These are phyloP conservation scores for Eupeodes corollae DNA, from an alignment of 1,140 invertebrate species.

Conservation along the genomic window DNA sequence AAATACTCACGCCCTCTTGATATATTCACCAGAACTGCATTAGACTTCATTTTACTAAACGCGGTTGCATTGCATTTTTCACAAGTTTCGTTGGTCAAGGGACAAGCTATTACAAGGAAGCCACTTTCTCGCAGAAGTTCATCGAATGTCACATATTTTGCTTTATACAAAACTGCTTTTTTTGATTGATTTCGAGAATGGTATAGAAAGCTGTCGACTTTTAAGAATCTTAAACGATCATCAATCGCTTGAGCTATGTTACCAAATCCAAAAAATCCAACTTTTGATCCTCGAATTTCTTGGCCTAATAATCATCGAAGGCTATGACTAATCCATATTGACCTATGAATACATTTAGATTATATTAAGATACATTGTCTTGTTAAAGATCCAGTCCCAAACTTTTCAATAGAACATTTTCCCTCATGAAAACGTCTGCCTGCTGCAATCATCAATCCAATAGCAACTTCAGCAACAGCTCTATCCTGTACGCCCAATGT, in stretches of 20 bases:
- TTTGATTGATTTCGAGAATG: constrained; percentile 50
- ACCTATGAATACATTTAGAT: constrained; percentile 52
- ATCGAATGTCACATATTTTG: constrained; percentile 58
- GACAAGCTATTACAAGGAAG: constrained; percentile 63
- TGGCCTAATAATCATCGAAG: constrained; percentile 81
- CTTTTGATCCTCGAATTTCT: constrained; percentile 62
- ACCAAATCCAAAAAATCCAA: constrained; percentile 82
- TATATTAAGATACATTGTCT: too few species aligned
- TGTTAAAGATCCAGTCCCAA: constrained; percentile 38
- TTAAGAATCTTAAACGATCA: constrained; percentile 59
- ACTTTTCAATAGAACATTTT: constrained; percentile 23
- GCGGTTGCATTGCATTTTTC: constrained; percentile 61
- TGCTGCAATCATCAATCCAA: constrained; percentile 40
- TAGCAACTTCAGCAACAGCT: constrained; percentile 79
- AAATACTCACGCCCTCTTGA: constrained; percentile 56
- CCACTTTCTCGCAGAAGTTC: constrained; percentile 60
- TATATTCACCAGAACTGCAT: constrained; percentile 72
- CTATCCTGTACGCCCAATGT: constrained; percentile 84
- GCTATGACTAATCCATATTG: constrained; percentile 73
- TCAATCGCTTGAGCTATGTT: constrained; percentile 68
- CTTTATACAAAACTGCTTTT: constrained; percentile 53
- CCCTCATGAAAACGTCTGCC: constrained; percentile 70
- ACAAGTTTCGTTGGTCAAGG: constrained; percentile 60
- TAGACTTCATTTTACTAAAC: constrained; percentile 75
- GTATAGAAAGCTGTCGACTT: constrained; percentile 60